Conservation (phyloP, 1,140 invertebrate genomes). For the Euglossa dilemma region DNA sequence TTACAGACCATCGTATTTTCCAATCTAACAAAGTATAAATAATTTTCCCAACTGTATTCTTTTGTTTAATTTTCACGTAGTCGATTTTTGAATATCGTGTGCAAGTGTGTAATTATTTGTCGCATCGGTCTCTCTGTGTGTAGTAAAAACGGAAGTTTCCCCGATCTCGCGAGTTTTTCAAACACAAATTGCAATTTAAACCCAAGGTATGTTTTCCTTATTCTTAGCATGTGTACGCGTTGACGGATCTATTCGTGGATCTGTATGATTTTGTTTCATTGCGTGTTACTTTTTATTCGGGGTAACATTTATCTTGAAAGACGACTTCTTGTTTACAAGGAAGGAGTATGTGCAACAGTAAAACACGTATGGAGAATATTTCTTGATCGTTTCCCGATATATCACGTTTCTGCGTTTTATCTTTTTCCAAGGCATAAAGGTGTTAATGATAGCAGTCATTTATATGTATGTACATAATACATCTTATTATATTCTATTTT, state of each 20-base stretch:
- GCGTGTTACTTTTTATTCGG: neutral
- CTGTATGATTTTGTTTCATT: neutral
- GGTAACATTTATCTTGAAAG: neutral
- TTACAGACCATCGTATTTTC: neutral
- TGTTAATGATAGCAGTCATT: neutral
- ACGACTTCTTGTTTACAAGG: neutral
- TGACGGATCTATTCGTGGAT: neutral
- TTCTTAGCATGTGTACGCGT: neutral
- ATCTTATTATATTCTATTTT: conserved; percentile 14
- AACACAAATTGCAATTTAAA: neutral
- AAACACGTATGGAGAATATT: neutral
- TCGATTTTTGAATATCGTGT: neutral
- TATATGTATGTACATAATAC: neutral
- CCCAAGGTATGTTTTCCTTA: conserved; percentile 31
- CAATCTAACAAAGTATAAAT: neutral
- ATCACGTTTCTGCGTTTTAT: neutral
- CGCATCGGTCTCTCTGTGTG: neutral
- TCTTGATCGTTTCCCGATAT: neutral
- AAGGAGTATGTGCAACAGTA: neutral
- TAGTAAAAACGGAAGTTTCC: neutral
- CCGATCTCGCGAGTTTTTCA: neutral
- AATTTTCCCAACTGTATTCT: neutral
- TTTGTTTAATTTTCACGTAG: neutral
- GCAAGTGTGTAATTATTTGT: conserved; percentile 13
- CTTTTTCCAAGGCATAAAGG: neutral